phyloP scores from a whole-genome alignment of 1,140 invertebrate species.

The Asbolus verrucosus region DNA sequence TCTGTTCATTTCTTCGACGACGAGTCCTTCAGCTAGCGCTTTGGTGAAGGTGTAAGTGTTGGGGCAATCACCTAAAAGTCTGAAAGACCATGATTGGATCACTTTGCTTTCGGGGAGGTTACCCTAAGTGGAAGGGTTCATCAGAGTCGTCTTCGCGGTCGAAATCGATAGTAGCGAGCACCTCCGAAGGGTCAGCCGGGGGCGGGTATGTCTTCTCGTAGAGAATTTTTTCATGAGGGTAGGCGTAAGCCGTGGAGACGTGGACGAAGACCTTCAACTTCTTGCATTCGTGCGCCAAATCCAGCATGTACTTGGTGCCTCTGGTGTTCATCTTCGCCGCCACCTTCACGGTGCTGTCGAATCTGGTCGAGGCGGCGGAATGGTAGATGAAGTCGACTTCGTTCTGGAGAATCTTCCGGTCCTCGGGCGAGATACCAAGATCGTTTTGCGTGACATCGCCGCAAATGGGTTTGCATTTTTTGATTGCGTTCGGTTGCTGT shows the following conservation, averaged over 20 bases:
- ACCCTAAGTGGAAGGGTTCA: slow-evolving; percentile 63
- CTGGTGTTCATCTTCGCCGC: slow-evolving; percentile 81
- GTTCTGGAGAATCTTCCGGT: slow-evolving; percentile 76
- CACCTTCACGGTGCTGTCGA: slow-evolving; percentile 79
- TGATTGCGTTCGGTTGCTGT: slow-evolving; percentile 42
- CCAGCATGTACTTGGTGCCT: slow-evolving; percentile 79
- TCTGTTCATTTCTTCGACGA: slow-evolving; percentile 55
- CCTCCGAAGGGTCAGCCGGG: slow-evolving; percentile 87
- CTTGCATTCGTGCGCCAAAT: slow-evolving; percentile 81
- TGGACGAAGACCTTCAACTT: slow-evolving; percentile 71
- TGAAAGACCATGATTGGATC: slow-evolving; percentile 76
- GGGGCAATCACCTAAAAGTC: slow-evolving; percentile 66
- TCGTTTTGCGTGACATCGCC: slow-evolving; percentile 83
- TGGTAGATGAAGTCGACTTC: slow-evolving; percentile 89
- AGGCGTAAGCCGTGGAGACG: slow-evolving; percentile 78
- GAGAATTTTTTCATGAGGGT: slow-evolving; percentile 72
- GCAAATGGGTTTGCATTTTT: slow-evolving; percentile 77
- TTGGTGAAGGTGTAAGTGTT: slow-evolving; percentile 96
- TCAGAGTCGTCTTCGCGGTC: slow-evolving; percentile 76
- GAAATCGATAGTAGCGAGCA: slow-evolving; percentile 90
- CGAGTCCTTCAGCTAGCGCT: slow-evolving; percentile 79
- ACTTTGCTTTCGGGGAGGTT: slow-evolving; percentile 78
- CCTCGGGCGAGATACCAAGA: slow-evolving; percentile 79
- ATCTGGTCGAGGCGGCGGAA: slow-evolving; percentile 90
- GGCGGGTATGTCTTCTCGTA: slow-evolving; percentile 76